Percentiles rank a stretch among this genome's conserved stretches.
Conservation (phyloP, 2,113 vertebrate species). For the Mustelus asterias region DNA sequence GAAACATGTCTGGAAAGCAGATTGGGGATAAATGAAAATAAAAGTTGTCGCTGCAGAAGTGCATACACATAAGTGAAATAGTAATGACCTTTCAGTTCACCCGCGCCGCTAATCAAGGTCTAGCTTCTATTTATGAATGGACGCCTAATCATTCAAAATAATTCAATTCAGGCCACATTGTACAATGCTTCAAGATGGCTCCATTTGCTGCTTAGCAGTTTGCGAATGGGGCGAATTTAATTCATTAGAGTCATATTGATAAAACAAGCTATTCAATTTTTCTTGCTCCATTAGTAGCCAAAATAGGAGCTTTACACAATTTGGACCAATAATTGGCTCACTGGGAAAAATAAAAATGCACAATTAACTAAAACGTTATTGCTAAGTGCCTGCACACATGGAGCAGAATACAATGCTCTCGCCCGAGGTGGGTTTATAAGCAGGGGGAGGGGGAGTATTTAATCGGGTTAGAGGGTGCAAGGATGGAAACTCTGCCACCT, state of each 20-base stretch:
- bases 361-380: neutral
- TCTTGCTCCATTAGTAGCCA: neutral
- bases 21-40: neutral
- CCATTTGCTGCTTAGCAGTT: neutral
- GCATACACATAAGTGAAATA: neutral
- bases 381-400: neutral
- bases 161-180: neutral
- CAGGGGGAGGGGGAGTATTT: too few relatives aligned
- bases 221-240: neutral
- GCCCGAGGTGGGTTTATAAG: too few relatives aligned
- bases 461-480: too few relatives aligned
- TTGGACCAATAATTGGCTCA: neutral
- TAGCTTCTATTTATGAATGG: constrained; percentile 22
- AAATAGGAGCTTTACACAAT: neutral
- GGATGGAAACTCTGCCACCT: too few relatives aligned
- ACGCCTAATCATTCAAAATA: neutral
- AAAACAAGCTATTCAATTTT: constrained; percentile 1
- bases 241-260: constrained; percentile 25
- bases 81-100: neutral
- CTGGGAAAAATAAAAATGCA: neutral
- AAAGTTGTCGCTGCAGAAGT: neutral
- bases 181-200: neutral
- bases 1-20: neutral
- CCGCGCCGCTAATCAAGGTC: neutral
- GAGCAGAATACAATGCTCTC: neutral